Percentiles rank a stretch among this genome's conserved stretches.
phyloP scores from a whole-genome alignment of 2,113 vertebrate genomes.

The Hemiscyllium ocellatum region DNA sequence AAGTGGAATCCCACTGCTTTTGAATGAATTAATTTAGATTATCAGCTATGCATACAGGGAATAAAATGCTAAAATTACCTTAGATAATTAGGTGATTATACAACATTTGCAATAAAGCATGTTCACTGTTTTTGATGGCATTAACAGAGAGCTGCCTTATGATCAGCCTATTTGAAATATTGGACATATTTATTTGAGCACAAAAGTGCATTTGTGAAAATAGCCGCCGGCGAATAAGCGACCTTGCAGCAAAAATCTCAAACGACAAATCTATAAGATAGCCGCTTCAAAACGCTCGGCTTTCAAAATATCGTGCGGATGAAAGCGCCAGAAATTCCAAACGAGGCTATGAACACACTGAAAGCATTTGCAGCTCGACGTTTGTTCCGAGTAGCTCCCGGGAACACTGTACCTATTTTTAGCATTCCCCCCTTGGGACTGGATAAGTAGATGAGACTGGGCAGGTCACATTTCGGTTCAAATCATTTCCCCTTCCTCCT shows the following conservation, averaged over 20 bases:
- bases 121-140: not conserved
- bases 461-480: not conserved
- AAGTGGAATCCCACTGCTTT: not conserved
- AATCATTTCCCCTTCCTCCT: too few relatives aligned
- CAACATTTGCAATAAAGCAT: not conserved
- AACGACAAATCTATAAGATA: not conserved
- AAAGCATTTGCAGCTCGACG: not conserved
- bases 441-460: too few relatives aligned
- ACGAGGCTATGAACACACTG: not conserved
- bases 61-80: not conserved
- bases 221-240: too few relatives aligned
- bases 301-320: not conserved
- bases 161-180: not conserved
- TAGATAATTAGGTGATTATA: not conserved
- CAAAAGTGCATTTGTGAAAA: too few relatives aligned
- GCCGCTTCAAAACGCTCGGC: not conserved
- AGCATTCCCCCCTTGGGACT: not conserved
- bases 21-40: not conserved
- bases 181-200: not conserved
- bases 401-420: not conserved
- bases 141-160: not conserved
- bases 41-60: not conserved
- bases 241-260: too few relatives aligned
- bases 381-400: not conserved
- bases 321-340: not conserved